phyloP scores from a whole-genome alignment of 2,113 vertebrate species.

The Leptosomus discolor region DNA sequence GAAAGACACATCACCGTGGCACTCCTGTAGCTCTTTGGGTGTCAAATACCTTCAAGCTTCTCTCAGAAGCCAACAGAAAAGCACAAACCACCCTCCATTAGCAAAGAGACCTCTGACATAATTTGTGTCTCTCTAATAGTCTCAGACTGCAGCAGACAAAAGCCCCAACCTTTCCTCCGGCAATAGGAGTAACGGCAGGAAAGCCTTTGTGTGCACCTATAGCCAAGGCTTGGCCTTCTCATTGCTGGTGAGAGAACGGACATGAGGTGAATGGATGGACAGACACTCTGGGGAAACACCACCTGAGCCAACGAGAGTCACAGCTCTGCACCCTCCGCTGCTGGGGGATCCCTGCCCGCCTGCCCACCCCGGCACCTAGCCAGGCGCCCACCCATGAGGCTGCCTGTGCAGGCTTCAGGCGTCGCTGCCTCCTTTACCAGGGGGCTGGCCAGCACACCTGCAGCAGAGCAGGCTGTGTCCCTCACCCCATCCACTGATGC shows the following conservation, averaged over 20 bases:
- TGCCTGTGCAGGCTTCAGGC: background rate
- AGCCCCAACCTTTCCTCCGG: background rate
- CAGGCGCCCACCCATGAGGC: fast-evolving
- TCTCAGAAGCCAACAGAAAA: background rate
- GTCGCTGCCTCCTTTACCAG: background rate
- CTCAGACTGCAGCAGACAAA: background rate
- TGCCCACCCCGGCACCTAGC: too few relatives aligned
- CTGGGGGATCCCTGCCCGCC: background rate
- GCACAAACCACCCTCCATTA: background rate
- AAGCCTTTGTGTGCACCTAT: background rate
- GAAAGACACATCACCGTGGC: background rate
- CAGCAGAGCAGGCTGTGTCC: fast-evolving
- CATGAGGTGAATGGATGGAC: background rate
- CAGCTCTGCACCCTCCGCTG: fast-evolving
- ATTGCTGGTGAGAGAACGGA: background rate
- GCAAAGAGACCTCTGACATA: background rate
- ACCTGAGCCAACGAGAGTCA: background rate
- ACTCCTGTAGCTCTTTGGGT: background rate
- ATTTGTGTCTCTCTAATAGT: background rate
- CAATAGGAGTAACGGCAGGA: background rate
- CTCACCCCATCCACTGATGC: background rate
- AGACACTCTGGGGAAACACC: background rate
- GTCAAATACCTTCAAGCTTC: background rate
- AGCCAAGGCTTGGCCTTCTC: background rate
- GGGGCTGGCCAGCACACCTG: background rate